Percentiles rank a stretch among this genome's conserved stretches.
Evolutionary conservation across 92 coral and sea anemone species (phyloP).

Genomic region (Siderastrea radians): DNA sequence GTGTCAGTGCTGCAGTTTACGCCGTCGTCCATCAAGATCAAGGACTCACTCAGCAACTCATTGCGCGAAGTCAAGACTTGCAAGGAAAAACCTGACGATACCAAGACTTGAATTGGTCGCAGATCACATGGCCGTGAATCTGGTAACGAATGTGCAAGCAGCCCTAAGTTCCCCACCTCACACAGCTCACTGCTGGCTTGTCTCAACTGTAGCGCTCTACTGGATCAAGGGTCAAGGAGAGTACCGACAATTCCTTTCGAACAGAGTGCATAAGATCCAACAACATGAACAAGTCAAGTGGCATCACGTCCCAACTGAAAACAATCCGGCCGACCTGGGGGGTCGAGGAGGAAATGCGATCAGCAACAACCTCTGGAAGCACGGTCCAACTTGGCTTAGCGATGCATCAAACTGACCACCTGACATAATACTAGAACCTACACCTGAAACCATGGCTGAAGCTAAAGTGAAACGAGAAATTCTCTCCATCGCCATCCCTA

Average conservation of each 20-base stretch:
- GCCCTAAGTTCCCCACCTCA: conserved; percentile 17
- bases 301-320: conserved; percentile 16
- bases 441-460: conserved; percentile 5
- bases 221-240: conserved; percentile 37
- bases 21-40: conserved; percentile 1
- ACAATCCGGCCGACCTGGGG: conserved; percentile 8
- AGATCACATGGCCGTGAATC: conserved; percentile 38
- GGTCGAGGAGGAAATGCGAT: neutral
- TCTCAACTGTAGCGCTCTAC: conserved; percentile 6
- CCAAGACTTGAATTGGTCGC: conserved; percentile 21
- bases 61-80: too few species aligned
- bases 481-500: neutral
- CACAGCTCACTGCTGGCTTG: neutral
- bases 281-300: neutral
- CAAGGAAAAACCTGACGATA: conserved; percentile 4
- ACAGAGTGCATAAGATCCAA: conserved; percentile 26
- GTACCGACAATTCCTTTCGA: conserved; percentile 28
- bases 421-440: conserved; percentile 7
- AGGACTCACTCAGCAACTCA: conserved; percentile 1
- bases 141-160: conserved; percentile 2
- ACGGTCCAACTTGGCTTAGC: conserved; percentile 10
- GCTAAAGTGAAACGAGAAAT: conserved; percentile 9
- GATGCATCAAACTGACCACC: conserved; percentile 9
- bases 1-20: conserved; percentile 34
- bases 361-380: conserved; percentile 2